phyloP scores from a whole-genome alignment of 2,113 vertebrate species.

The Excalfactoria chinensis region DNA sequence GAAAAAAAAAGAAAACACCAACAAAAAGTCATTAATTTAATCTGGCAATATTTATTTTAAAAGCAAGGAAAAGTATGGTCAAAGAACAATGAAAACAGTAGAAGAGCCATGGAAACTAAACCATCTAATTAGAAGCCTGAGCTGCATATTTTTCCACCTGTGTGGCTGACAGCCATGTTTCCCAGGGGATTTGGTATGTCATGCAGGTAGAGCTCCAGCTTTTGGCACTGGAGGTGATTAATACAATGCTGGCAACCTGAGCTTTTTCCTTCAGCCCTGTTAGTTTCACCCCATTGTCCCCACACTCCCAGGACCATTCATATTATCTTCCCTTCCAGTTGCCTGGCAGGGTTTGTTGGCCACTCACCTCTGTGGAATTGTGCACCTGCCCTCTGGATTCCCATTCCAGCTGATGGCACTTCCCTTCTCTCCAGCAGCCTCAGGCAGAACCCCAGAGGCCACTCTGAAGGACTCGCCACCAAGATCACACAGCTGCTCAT shows the following conservation, averaged over 20 bases:
- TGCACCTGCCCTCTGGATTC: not conserved
- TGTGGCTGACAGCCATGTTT: not conserved
- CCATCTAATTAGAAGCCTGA: not conserved
- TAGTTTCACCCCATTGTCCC: not conserved
- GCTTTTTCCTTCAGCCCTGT: not conserved
- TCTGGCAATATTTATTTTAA: not conserved
- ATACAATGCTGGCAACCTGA: not conserved
- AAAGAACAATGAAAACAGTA: not conserved
- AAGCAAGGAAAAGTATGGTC: not conserved
- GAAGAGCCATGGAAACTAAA: not conserved
- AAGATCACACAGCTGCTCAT: not conserved
- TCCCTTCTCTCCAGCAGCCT: not conserved
- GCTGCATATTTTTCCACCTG: not conserved
- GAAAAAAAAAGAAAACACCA: no score
- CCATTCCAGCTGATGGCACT: not conserved
- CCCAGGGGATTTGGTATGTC: not conserved
- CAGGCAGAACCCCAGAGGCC: not conserved
- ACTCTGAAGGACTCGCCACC: not conserved
- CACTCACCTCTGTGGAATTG: accelerated
- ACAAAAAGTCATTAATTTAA: not conserved
- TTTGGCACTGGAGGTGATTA: not conserved
- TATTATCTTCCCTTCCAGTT: not conserved
- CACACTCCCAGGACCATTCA: not conserved
- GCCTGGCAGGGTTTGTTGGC: not conserved
- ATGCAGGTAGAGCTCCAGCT: not conserved